These are phyloP conservation scores for Luscinia luscinia DNA, from an alignment of 2,797 vertebrate genomes.

Conservation along the genomic window DNA sequence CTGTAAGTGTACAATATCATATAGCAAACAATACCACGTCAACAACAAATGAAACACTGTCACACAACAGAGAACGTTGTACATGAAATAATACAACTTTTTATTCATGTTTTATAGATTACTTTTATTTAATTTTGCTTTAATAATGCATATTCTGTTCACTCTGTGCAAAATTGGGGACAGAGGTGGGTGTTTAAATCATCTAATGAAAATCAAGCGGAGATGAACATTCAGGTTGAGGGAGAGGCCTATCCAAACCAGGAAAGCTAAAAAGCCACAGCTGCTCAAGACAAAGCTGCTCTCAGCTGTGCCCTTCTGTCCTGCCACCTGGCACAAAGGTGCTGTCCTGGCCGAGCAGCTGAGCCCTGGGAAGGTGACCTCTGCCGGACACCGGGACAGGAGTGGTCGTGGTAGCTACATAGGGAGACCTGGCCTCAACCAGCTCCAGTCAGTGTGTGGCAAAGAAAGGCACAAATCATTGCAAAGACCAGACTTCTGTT, in stretches of 20 bases:
- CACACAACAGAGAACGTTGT: constrained; percentile 52
- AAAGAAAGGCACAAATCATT: constrained; percentile 86
- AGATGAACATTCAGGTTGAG: constrained; percentile 76
- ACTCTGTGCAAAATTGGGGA: constrained; percentile 79
- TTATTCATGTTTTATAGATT: constrained; percentile 76
- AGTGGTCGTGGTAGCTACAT: constrained; percentile 68
- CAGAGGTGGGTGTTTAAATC: constrained; percentile 75
- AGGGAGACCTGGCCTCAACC: constrained; percentile 68
- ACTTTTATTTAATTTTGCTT: constrained; percentile 83
- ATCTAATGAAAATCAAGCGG: constrained; percentile 77
- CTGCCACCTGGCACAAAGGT: constrained; percentile 38
- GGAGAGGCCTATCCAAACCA: constrained; percentile 66
- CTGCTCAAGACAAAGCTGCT: constrained; percentile 65
- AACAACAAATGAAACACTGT: constrained; percentile 66
- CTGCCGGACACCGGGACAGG: constrained; percentile 47
- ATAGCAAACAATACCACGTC: constrained; percentile 54
- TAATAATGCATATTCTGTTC: constrained; percentile 82
- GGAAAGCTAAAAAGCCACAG: constrained; percentile 73
- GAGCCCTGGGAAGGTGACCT: constrained; percentile 66
- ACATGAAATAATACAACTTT: constrained; percentile 80
- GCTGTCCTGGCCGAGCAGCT: constrained; percentile 49
- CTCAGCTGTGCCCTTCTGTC: constrained; percentile 51
- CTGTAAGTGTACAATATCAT: constrained; percentile 42
- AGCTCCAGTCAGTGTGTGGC: constrained; percentile 78
- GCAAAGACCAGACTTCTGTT: constrained; percentile 78